A percentile compares a stretch with the other conserved stretches of the same genome.
Conservation (phyloP, 1,140 invertebrate species). For the Tetramorium alpestre region DNA sequence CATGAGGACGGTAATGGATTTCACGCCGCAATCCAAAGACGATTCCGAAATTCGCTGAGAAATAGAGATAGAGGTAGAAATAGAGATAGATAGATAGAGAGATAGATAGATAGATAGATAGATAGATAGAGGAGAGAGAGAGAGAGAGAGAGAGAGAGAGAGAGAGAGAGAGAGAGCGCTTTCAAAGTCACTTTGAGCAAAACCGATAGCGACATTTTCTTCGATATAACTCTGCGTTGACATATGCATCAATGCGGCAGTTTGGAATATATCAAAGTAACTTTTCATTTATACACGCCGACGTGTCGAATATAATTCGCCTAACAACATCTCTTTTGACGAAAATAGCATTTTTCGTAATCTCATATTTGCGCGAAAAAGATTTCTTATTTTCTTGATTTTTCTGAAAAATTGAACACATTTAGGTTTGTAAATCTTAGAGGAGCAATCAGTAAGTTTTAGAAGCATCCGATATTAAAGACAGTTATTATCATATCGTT, state of each 20-base stretch:
- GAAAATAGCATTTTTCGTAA: constrained; percentile 27
- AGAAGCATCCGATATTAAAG: not conserved
- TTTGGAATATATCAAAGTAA: constrained; percentile 9
- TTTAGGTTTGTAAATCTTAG: not conserved
- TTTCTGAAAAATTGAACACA: not conserved
- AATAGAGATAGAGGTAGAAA: not conserved
- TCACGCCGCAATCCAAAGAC: constrained; percentile 50
- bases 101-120: not conserved
- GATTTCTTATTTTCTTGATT: not conserved
- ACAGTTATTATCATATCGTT: not conserved
- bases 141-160: not conserved
- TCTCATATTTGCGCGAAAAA: not conserved
- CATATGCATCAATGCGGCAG: not conserved
- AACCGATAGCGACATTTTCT: constrained; percentile 37
- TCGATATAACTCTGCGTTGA: constrained; percentile 24
- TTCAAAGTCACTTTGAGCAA: constrained; percentile 31
- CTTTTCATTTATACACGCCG: constrained; percentile 11
- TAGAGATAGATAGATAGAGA: not conserved
- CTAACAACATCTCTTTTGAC: not conserved
- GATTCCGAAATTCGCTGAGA: constrained; percentile 32
- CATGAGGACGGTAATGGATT: constrained; percentile 54
- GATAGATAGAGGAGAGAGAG: not conserved
- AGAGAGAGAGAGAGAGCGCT: not conserved
- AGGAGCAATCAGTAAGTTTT: not conserved
- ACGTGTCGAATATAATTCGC: constrained; percentile 9